Base-by-base conservation (phyloP, 1,140 invertebrate species). In the Leptopilina clavipes region DNA sequence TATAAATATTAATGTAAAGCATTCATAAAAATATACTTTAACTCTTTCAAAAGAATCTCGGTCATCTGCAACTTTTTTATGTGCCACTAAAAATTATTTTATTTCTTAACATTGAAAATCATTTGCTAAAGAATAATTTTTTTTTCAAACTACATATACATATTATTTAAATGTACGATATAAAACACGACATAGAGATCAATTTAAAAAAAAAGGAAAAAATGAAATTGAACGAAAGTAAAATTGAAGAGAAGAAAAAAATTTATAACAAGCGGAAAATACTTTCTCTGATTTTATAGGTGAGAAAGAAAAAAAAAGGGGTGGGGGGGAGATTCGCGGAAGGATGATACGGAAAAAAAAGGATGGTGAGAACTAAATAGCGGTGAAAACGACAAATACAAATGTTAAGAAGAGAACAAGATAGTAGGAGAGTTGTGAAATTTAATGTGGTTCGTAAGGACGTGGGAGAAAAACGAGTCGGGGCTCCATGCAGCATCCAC, bases 391-490 rank as follows among this genome's bases (percentile, higher is more conserved):
- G 59, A 65, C 59, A 31, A 65, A 37, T 65, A 65, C 59, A 65
- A 65, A 25, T 65, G 19, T 65, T 65, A n/a, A 65, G 59, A 65
- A 65, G 19, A 65, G 19, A 65, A 65, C 59, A 65, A 65, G 59
- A 65, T 65, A 65, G 59, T 65, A 65, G 19, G 59, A 65, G 25
- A 65, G 56, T 65, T 65, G 59, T 31, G 59, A 65, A 65, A 65
- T 25, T 37, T 65, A 65, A 65, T 65, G 19, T 65, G 59, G 76
- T 74, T 77, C 31, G 73, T 76, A 79, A 78, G 78, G 79, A 77
- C 76, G 80, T 79, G 80, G 78, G 78, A 82, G 76, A 82, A 82
- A 82, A 82, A 79, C 76, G 75, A 77, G 78, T 75, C 77, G 75
- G 74, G 10, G 12, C 56, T 25, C 22, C 12, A 65, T 65, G 59